Evolutionary conservation across 2,797 vertebrate species (phyloP).

Genomic region (Molossus molossus): DNA sequence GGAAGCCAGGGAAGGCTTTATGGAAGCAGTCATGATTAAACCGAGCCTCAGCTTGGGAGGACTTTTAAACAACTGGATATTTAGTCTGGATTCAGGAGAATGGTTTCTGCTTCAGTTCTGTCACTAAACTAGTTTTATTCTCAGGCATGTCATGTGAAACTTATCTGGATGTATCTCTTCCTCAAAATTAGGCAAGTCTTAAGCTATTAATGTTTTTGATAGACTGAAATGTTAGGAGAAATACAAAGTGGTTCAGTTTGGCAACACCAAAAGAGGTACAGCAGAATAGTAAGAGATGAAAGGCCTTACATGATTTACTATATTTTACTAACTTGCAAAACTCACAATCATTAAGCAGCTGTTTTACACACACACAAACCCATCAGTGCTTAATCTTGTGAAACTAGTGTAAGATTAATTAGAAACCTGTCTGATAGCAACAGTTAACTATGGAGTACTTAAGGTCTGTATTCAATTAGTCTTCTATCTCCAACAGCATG

Average conservation of each 20-base stretch:
- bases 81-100: not conserved
- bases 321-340: slow-evolving; percentile 41
- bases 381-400: not conserved
- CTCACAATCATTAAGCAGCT: slow-evolving; percentile 12
- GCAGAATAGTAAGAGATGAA: not conserved
- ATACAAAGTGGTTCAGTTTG: not conserved
- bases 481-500: not conserved
- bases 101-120: slow-evolving; percentile 6
- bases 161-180: slow-evolving; percentile 23
- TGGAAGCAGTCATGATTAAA: not conserved
- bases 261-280: not conserved
- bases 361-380: not conserved
- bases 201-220: not conserved
- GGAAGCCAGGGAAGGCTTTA: not conserved
- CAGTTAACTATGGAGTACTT: not conserved
- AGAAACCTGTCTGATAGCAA: not conserved
- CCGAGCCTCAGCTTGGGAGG: not conserved
- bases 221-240: not conserved
- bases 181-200: slow-evolving; percentile 12
- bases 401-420: not conserved
- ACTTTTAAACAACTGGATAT: not conserved
- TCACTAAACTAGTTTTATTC: not conserved
- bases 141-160: not conserved
- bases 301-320: not conserved
- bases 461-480: not conserved